Evolutionary conservation across 2,888 invertebrate genomes (phyloP), one percentile per base, ranked within the genome.

Genomic region (Synanthedon myopaeformis): DNA sequence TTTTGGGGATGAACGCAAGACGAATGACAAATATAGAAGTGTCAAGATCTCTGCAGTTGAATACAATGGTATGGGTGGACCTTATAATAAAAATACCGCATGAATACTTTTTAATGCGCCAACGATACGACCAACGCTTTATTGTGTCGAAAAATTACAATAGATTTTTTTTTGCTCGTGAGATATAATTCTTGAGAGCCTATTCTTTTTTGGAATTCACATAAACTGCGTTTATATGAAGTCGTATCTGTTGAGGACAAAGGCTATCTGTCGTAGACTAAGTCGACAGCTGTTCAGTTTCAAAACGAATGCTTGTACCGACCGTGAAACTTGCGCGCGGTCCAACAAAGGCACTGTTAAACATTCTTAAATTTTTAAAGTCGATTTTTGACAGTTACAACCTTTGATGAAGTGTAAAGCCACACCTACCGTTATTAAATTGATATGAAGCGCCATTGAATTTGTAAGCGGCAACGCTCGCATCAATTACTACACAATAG

Each of bases 71-170:
- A 67, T 61, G 67, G 70, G 70, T 70, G 75, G 76, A 78, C 76
- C 70, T 70, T 69, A 79, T 74, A 35, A 35, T 35, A 82, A 82
- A 73, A 76, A 78, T 79, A 83, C 83, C 83, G 79, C 82, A 82
- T 86, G 86, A 86, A 87, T 87, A 83, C 85, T 86, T 85, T 87
- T 87, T 87, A 86, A 87, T 86, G 84, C 72, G 84, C 82, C 83
- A 84, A 76, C 77, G 85, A 86, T 87, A 85, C 85, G 84, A 79
- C 86, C 83, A 82, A 75, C 76, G 72, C 70, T 66, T 35, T 68
- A 83, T 85, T 85, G 83, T 85, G 69, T 67, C 62, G 60, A 58
- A 61, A 56, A 63, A 66, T 70, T 64, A 84, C 83, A 85, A 85
- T 78, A 73, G 56, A 65, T 23, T 61, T 60, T 61, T 77, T 80